These are phyloP conservation scores for Natrix natrix DNA, from an alignment of 2,797 vertebrate genomes.

Conservation along the genomic window DNA sequence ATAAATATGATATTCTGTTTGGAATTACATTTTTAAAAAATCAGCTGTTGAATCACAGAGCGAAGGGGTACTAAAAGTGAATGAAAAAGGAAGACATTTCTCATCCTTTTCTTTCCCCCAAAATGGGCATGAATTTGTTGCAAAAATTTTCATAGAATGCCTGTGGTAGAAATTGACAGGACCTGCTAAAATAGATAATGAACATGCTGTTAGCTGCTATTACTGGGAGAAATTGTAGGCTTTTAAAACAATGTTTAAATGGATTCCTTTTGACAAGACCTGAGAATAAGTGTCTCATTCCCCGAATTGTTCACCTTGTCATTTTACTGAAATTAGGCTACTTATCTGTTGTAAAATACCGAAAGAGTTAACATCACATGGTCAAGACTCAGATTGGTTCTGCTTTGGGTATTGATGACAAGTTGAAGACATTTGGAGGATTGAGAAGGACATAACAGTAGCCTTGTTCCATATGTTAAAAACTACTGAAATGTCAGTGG, in stretches of 20 bases:
- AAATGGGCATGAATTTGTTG: neutral
- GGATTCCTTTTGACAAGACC: neutral
- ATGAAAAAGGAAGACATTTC: conserved; percentile 19
- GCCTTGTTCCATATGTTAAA: neutral
- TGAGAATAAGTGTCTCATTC: neutral
- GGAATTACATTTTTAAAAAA: conserved; percentile 14
- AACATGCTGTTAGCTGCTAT: neutral
- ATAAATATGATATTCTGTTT: neutral
- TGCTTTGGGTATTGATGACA: neutral
- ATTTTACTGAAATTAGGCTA: neutral
- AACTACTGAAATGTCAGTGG: neutral
- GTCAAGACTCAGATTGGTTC: neutral
- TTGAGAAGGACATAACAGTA: neutral
- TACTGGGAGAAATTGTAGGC: neutral
- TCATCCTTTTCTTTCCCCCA: neutral
- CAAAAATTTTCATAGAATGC: neutral
- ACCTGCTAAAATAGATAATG: neutral
- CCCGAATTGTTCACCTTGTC: neutral
- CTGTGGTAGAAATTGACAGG: neutral
- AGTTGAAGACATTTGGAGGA: neutral
- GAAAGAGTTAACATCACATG: neutral
- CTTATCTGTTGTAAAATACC: neutral
- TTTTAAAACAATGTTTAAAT: neutral
- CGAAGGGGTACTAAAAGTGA: conserved; percentile 9
- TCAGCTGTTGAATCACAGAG: conserved; percentile 32